phyloP scores from a whole-genome alignment of 1,140 invertebrate species.

The Episyrphus balteatus region DNA sequence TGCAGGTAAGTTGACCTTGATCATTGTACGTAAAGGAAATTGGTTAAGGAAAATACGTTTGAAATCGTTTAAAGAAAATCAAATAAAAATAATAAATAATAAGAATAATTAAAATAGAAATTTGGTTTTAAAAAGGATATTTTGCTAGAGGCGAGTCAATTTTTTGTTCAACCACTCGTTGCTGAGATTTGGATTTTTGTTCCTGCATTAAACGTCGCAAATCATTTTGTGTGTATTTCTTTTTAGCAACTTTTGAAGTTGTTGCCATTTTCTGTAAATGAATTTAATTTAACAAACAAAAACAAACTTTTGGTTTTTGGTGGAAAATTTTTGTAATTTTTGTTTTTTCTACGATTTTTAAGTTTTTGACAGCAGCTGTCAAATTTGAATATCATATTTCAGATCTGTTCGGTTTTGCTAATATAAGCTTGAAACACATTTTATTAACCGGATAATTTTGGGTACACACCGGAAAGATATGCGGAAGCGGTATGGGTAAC shows the following conservation, averaged over 20 bases:
- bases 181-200: constrained; percentile 1
- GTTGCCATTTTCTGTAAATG: background rate
- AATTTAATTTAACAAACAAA: too few species aligned
- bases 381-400: too few species aligned
- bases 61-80: background rate
- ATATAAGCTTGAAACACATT: too few species aligned
- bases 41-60: constrained; percentile 1
- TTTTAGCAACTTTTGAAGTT: constrained; percentile 3
- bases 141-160: constrained; percentile 5
- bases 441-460: too few species aligned
- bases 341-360: too few species aligned
- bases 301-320: too few species aligned
- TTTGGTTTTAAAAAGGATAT: constrained; percentile 4
- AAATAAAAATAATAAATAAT: background rate
- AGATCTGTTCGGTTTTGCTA: too few species aligned
- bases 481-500: too few species aligned
- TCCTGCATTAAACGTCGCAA: constrained; percentile 3
- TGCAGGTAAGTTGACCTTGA: background rate
- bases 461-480: too few species aligned
- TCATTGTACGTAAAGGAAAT: background rate
- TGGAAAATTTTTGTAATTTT: too few species aligned
- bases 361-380: too few species aligned
- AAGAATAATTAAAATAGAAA: background rate
- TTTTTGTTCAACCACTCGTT: background rate
- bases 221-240: constrained; percentile 5